These are phyloP conservation scores for Pseudopipra pipra DNA, from an alignment of 2,113 vertebrate genomes.

Conservation along the genomic window DNA sequence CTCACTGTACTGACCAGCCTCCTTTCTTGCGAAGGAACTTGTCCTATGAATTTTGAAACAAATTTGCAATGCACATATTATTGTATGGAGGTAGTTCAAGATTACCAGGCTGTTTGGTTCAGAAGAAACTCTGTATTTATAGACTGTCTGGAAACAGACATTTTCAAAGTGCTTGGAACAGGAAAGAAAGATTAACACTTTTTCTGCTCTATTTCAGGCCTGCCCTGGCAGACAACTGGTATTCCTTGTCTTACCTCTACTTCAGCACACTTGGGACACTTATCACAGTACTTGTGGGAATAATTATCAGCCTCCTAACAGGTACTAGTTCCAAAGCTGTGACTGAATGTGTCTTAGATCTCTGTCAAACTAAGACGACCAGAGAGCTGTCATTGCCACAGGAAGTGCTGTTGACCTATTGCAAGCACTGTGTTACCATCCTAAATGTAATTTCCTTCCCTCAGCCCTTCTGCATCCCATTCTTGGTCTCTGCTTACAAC, in stretches of 20 bases:
- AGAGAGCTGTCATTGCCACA: not conserved
- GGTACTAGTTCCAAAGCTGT: conserved; percentile 64
- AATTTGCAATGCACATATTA: not conserved
- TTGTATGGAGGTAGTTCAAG: not conserved
- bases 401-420: not conserved
- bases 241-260: conserved; percentile 85
- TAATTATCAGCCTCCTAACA: conserved; percentile 80
- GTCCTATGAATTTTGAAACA: not conserved
- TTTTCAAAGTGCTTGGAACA: not conserved
- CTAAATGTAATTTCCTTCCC: not conserved
- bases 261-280: conserved; percentile 82
- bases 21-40: not conserved
- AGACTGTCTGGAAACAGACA: not conserved
- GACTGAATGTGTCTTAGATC: not conserved
- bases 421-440: not conserved
- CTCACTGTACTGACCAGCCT: not conserved
- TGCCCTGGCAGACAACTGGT: conserved; percentile 76
- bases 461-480: not conserved
- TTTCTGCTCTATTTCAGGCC: conserved; percentile 66
- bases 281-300: conserved; percentile 73
- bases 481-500: not conserved
- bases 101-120: not conserved
- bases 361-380: not conserved
- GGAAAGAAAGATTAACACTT: not conserved
- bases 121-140: not conserved